These are phyloP conservation scores for Electrona antarctica DNA, from an alignment of 2,113 vertebrate species.

Conservation along the genomic window DNA sequence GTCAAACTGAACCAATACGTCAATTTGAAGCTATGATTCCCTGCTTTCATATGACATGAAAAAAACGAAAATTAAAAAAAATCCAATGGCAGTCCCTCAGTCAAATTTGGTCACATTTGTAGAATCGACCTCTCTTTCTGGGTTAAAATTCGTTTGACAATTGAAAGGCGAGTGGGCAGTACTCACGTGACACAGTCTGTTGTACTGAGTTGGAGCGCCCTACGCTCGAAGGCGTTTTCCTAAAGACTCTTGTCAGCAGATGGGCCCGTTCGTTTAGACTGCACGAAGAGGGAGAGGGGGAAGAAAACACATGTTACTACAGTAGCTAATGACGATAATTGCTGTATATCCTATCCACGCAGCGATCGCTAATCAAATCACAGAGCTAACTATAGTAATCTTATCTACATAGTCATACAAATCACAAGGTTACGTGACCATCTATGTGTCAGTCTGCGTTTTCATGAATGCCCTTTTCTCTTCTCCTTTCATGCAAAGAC, in stretches of 20 bases:
- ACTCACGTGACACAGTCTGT: slow-evolving; percentile 95
- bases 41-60: too few species aligned
- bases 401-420: slow-evolving; percentile 8
- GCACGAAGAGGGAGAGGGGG: slow-evolving; percentile 39
- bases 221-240: slow-evolving; percentile 93
- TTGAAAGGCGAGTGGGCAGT: slow-evolving; percentile 1
- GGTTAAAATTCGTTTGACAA: too few species aligned
- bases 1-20: too few species aligned
- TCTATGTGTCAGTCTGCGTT: not conserved
- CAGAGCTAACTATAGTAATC: slow-evolving; percentile 12
- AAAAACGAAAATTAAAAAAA: too few species aligned
- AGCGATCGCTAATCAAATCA: slow-evolving; percentile 10
- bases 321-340: not conserved
- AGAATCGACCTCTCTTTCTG: too few species aligned
- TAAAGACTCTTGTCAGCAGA: slow-evolving; percentile 94
- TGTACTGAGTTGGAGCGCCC: slow-evolving; percentile 92
- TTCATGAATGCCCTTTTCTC: not conserved
- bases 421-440: slow-evolving; percentile 1
- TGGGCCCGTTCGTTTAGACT: slow-evolving; percentile 98
- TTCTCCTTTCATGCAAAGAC: not conserved
- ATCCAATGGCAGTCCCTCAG: too few species aligned
- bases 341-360: not conserved
- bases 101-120: too few species aligned
- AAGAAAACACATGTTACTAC: slow-evolving; percentile 33
- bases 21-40: too few species aligned